Percentiles rank a stretch among this genome's conserved stretches.
phyloP scores from a whole-genome alignment of 2,113 vertebrate genomes.

The Rattus norvegicus region GRCr8 NC_086027.1:5891501-5892000 shows the following conservation, averaged over 20 bases:
- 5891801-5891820: neutral
- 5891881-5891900: neutral
- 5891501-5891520: neutral
- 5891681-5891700: neutral
- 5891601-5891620: neutral
- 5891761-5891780: neutral
- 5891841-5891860: neutral
- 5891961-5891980: neutral
- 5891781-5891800: neutral
- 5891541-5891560: neutral
- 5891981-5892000: neutral
- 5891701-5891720: neutral
- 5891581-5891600: neutral
- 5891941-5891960: neutral
- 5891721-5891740: slow-evolving; percentile 1
- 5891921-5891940: neutral
- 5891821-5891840: neutral
- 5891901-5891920: neutral
- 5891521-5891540: neutral
- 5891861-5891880: neutral
- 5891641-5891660: neutral
- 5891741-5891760: neutral
- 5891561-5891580: neutral
- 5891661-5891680: neutral
- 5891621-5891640: neutral